Base-by-base conservation (phyloP, 2,113 vertebrate genomes). In the Orcinus orca region DNA sequence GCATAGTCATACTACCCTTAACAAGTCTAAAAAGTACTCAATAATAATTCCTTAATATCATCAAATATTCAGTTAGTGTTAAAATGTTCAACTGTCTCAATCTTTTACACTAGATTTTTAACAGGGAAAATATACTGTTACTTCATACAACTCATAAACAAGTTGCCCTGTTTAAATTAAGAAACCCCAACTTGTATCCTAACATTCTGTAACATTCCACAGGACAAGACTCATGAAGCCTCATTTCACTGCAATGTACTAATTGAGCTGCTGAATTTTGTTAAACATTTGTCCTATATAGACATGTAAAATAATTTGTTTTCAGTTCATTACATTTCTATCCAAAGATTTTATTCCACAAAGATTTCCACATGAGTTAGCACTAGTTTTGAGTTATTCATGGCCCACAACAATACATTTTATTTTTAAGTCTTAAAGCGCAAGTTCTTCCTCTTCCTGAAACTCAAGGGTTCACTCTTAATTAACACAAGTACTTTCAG, bases 281-380 rank as follows among this genome's bases (percentile, higher is more conserved):
- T 86, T 93, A 81, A 95, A 93, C 92, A 73, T 96, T 93, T 93
- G 93, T 95, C 95, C 95, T 94, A 38, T 68, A 88, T 12, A 96
- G 89, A 96, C 85, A 96, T 58, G 50, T 84, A 92, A 97, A 96
- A 96, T 93, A 91, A 96, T 95, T 92, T 97, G 90, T 95, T 97
- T 97, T 87, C 90, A 96, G 90, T 86, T 96, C 97, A 95, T 88
- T 97, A 93, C 81, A 70, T 96, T 96, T 91, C 92, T 86, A 82
- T 81, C 94, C 92, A 88, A 97, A 88, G 95, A 92, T 77, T 96
- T 86, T 90, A 88, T 71, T 84, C 67, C 29, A 62, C 88, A 80
- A 91, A 96, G 83, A 70, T 79, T 89, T 97, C 90, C 95, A 84
- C 71, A 36, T 82, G 88, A 98, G 65, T 95, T 95, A 87, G 81